Base-by-base conservation (phyloP, 2,888 invertebrate genomes). In the Aproaerema taeniolella region DNA sequence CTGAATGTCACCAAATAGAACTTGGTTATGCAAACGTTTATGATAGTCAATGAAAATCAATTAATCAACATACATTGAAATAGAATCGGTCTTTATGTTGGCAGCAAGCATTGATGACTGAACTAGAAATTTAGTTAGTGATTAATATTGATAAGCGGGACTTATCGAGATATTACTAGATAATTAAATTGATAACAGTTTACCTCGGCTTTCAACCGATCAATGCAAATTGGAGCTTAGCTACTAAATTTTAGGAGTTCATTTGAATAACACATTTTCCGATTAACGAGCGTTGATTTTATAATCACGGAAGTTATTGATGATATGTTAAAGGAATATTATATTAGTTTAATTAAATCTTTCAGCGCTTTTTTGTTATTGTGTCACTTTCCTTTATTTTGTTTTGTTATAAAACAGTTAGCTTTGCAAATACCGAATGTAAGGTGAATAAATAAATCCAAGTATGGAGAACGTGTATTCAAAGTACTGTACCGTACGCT, bases 111-210 rank as follows among this genome's bases (percentile, higher is more conserved):
- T 40, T 42, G 47, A 53, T 45, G 46, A 61, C 57, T 63, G n/a
- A 54, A 40, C 45, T 26, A 47, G 45, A 47, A 34, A 43, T 39
- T 41, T 14, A 45, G 50, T 49, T 38, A 34, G 44, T 55, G 58
- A 67, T 67, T 62, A 65, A 53, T 43, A 51, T 52, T 56, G 79
- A 80, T 81, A 81, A 77, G 57, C 65, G 61, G 65, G 69, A 74
- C 71, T 78, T 55, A 46, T 52, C 50, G 50, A 61, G 76, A 73
- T 79, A 69, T 62, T 56, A 66, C 66, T 55, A 62, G 50, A 61
- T 71, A 69, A 72, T 66, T 58, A 46, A 42, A 58, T 56, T 56
- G 35, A 35, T 35, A 58, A 52, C 50, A 13, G 12, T 26, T 43
- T 45, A 52, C 10, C n/a, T 26, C 6, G 5, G 9, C 15, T 49